phyloP scores from a whole-genome alignment of 1,140 invertebrate species.

The Idris sp. region DNA sequence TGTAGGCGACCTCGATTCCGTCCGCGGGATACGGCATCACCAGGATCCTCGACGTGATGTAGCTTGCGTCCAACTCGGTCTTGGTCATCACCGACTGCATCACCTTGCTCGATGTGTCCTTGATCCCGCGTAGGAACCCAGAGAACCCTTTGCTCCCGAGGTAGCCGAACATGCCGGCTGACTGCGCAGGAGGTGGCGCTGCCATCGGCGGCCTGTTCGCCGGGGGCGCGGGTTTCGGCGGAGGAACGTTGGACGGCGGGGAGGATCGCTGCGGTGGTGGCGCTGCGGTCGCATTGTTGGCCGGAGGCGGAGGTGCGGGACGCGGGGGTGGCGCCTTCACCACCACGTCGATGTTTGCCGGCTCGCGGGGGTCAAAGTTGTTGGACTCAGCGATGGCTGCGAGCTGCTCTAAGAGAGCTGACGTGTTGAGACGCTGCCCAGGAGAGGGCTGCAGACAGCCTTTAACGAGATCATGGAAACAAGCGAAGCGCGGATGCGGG shows the following conservation, averaged over 20 bases:
- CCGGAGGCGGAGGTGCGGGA: slow-evolving; percentile 68
- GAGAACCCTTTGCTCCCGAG: slow-evolving; percentile 85
- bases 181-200: slow-evolving; percentile 48
- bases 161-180: slow-evolving; percentile 86
- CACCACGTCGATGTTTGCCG: slow-evolving; percentile 82
- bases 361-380: slow-evolving; percentile 87
- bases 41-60: slow-evolving; percentile 91
- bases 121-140: slow-evolving; percentile 86
- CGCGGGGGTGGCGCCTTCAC: slow-evolving; percentile 73
- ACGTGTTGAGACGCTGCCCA: slow-evolving; percentile 85
- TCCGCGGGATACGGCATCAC: slow-evolving; percentile 97
- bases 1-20: slow-evolving; percentile 94
- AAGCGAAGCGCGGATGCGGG: slow-evolving; percentile 87
- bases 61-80: slow-evolving; percentile 92
- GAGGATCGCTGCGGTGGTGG: slow-evolving; percentile 58
- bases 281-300: slow-evolving; percentile 62
- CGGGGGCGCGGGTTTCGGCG: slow-evolving; percentile 64
- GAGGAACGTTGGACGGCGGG: slow-evolving; percentile 65
- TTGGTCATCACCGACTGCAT: slow-evolving; percentile 96
- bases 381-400: slow-evolving; percentile 92
- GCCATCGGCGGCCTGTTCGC: slow-evolving; percentile 60
- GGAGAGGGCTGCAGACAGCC: slow-evolving; percentile 92
- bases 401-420: slow-evolving; percentile 88
- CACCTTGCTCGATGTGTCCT: slow-evolving; percentile 96
- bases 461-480: slow-evolving; percentile 95